Percentiles rank a stretch among this genome's conserved stretches.
Evolutionary conservation across 2,888 invertebrate genomes (phyloP).

Genomic region (Diabrotica balteata): DNA sequence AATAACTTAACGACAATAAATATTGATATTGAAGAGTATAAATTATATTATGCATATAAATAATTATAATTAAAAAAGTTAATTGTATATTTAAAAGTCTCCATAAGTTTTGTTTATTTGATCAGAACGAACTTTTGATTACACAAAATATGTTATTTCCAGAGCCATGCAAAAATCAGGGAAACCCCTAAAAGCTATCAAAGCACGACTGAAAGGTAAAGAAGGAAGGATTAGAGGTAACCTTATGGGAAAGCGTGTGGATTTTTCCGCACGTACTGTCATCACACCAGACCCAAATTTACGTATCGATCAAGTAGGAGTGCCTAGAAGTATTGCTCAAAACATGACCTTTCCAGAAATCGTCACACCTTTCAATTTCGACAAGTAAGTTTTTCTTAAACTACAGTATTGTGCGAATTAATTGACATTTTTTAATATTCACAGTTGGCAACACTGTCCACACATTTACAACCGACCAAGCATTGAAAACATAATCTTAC

Average conservation of each 20-base stretch:
- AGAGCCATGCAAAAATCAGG: conserved; percentile 99
- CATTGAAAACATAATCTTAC: no score
- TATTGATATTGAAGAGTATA: no score
- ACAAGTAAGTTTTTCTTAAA: conserved; percentile 68
- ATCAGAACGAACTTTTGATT: no score
- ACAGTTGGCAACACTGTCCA: no score
- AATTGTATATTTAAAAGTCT: no score
- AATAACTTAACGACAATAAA: no score
- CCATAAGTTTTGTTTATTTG: no score
- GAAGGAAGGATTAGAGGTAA: conserved; percentile 99
- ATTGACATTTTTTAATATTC: not conserved
- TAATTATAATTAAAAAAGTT: no score
- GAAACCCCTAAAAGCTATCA: conserved; percentile 96
- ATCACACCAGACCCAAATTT: conserved; percentile 96
- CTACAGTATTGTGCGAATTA: not conserved
- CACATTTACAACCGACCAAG: no score
- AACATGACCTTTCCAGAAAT: conserved; percentile 99
- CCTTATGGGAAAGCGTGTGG: conserved; percentile 99
- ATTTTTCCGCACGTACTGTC: conserved; percentile 98
- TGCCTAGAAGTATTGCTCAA: conserved; percentile 97
- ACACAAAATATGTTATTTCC: conserved; percentile 43
- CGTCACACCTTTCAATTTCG: conserved; percentile 99
- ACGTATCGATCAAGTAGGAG: conserved; percentile 96
- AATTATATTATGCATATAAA: no score
- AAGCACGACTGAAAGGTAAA: conserved; percentile 95